Base-by-base conservation (phyloP, 2,797 vertebrate genomes). In the Myripristis jacobus region DNA sequence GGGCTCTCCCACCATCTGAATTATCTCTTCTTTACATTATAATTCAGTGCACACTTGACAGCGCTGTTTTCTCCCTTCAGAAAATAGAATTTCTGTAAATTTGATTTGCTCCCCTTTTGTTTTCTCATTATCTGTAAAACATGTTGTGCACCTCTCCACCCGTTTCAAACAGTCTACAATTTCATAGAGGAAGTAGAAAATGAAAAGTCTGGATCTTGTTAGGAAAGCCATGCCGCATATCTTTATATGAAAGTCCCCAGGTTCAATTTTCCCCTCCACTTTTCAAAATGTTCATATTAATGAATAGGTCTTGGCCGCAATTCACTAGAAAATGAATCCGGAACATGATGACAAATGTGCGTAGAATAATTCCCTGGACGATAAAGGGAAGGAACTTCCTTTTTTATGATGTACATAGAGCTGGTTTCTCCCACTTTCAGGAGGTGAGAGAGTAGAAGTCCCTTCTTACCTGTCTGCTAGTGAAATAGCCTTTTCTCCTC, bases 61-160 rank as follows among this genome's bases (percentile, higher is more conserved):
- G 70, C 15, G 3, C 54, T 41, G 67, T 79, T 79, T 72, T 70
- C 74, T 47, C 58, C 47, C 38, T 46, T 41, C 57, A 70, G 72
- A 85, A 91, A 91, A 93, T 89, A 80, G 64, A 83, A 88, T 92
- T 90, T 88, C 84, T 86, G 68, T 87, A 83, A 75, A 80, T 91
- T 87, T 91, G 87, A 90, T 89, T 91, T 92, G 73, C 73, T 82
- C 79, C 48, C 59, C 64, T 88, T 88, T 90, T 88, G 85, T 90
- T 87, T 93, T 92, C 75, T 87, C 83, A 90, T 92, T 91, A 93
- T 89, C 80, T 82, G 31, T 65, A 77, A 77, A 76, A 69, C 58
- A 64, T 70, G 73, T 83, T 29, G 71, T 63, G 60, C 58, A 34
- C 38, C 63, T 63, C 65, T 66, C 52, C 74, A 66, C 41, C 76